Percentiles rank a stretch among this genome's conserved stretches.
Evolutionary conservation across 2,797 vertebrate species (phyloP).

Genomic region (Ctenochaetus hawaiiensis): DNA sequence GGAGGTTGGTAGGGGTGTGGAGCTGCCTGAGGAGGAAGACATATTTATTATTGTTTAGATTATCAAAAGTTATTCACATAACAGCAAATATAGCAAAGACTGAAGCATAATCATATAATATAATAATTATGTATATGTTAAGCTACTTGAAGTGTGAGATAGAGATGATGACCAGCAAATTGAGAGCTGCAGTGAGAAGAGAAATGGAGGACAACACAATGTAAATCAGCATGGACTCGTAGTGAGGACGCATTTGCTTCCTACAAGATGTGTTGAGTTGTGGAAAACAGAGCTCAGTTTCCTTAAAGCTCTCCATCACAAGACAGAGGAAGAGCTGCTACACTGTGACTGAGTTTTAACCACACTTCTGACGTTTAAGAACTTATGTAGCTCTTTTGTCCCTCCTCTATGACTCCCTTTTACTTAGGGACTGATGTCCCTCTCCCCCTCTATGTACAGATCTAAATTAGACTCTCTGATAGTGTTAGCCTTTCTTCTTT

Average conservation of each 20-base stretch:
- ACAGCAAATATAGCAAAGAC: not conserved
- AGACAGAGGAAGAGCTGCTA: not conserved
- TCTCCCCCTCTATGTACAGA: too few species aligned
- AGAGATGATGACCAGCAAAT: constrained; percentile 30
- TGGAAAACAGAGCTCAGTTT: constrained; percentile 9
- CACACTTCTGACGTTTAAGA: not conserved
- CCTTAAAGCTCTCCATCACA: not conserved
- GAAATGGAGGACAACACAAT: constrained; percentile 18
- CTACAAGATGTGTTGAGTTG: constrained; percentile 3
- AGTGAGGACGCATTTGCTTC: not conserved
- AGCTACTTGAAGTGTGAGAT: constrained; percentile 35
- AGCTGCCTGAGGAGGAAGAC: constrained; percentile 29
- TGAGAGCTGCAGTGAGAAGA: constrained; percentile 17
- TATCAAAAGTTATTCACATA: too few species aligned
- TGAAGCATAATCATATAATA: too few species aligned
- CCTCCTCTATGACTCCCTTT: too few species aligned
- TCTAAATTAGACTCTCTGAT: too few species aligned
- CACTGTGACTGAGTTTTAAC: not conserved
- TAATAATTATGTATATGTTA: not conserved
- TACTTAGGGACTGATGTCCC: too few species aligned
- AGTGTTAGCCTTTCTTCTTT: too few species aligned
- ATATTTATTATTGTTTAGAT: not conserved
- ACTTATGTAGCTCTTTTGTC: too few species aligned
- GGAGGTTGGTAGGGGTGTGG: constrained; percentile 37
- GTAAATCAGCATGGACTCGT: not conserved